Percentiles rank a stretch among this genome's conserved stretches.
These are phyloP conservation scores for Enteromius treurensis DNA, from an alignment of 2,797 vertebrate genomes.

Conservation along the genomic window DNA sequence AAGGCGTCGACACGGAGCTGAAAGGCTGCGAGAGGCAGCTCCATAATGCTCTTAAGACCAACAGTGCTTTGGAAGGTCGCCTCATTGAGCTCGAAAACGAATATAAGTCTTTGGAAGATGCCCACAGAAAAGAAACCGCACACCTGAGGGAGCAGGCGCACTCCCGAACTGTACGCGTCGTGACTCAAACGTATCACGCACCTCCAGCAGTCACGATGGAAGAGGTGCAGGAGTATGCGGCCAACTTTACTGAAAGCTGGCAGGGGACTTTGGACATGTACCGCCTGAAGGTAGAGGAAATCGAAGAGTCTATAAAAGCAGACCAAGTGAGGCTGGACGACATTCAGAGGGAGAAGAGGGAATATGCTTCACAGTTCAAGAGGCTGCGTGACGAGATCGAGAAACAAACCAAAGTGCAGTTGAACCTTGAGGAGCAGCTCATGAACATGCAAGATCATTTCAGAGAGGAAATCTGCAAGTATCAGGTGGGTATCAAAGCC, in stretches of 20 bases:
- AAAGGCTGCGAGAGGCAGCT: conserved; percentile 79
- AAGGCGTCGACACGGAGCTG: conserved; percentile 82
- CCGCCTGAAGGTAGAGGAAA: conserved; percentile 82
- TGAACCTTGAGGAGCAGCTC: conserved; percentile 82
- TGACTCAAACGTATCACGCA: conserved; percentile 68
- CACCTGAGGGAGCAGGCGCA: conserved; percentile 76
- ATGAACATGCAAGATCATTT: conserved; percentile 80
- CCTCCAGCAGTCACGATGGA: conserved; percentile 70
- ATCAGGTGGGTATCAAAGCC: conserved; percentile 80
- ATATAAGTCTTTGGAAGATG: conserved; percentile 76
- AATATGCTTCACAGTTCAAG: conserved; percentile 79
- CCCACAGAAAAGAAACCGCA: conserved; percentile 74
- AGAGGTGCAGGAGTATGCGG: conserved; percentile 81
- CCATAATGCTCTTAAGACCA: conserved; percentile 76
- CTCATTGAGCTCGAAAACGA: conserved; percentile 80
- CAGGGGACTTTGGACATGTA: conserved; percentile 83
- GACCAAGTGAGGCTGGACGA: conserved; percentile 77
- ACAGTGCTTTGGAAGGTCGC: conserved; percentile 82
- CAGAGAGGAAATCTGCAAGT: conserved; percentile 75
- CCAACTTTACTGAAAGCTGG: conserved; percentile 83
- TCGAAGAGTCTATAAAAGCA: conserved; percentile 80
- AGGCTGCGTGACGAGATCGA: conserved; percentile 77
- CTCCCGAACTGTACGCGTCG: conserved; percentile 63
- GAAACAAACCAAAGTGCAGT: conserved; percentile 80
- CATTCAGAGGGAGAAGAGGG: conserved; percentile 82